Base-by-base conservation (phyloP, 2,888 invertebrate genomes). In the Himalopsyche japonica region DNA sequence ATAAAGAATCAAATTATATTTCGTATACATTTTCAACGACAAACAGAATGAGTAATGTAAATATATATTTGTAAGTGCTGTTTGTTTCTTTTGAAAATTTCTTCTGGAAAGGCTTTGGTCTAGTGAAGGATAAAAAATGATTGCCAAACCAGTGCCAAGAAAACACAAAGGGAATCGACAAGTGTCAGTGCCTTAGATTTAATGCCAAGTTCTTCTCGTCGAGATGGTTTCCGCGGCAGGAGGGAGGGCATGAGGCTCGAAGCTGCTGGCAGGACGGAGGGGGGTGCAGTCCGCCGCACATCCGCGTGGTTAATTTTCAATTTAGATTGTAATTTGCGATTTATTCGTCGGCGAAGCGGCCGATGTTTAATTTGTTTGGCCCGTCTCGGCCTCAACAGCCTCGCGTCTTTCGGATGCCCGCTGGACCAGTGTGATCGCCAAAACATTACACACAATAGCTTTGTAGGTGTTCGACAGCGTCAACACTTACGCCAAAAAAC, bases 321-420 rank as follows among this genome's bases (percentile, higher is more conserved):
- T 92, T 92, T 91, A 92, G 92, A 92, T 92, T 90, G 92, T 91
- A 92, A 92, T 92, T 92, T 92, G 91, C 91, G 92, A 92, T 92
- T 91, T 89, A 90, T 88, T 88, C 88, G 89, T 88, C 89, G 47
- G 49, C 82, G 80, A 70, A 49, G 32, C 70, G 83, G 79, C 32
- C 86, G 85, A 78, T 85, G 80, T 86, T 86, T 82, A 86, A 87
- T 86, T 82, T 83, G 81, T 48, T 48, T 57, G 80, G 57, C 81
- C 80, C 82, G 79, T 83, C 86, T 84, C 86, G 82, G 85, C n/a
- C n/a, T n/a, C n/a, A 76, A 79, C 47, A 24, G 78, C 18, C 77
- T 57, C 70, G 15, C 20, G 43, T 18, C 57, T 64, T 80, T 79
- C 32, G 79, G 76, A 80, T 32, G 82, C 64, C 49, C 20, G 57